Percentiles rank a stretch among this genome's conserved stretches.
Evolutionary conservation across 1,140 invertebrate genomes (phyloP).

Genomic region (Aphis gossypii): DNA sequence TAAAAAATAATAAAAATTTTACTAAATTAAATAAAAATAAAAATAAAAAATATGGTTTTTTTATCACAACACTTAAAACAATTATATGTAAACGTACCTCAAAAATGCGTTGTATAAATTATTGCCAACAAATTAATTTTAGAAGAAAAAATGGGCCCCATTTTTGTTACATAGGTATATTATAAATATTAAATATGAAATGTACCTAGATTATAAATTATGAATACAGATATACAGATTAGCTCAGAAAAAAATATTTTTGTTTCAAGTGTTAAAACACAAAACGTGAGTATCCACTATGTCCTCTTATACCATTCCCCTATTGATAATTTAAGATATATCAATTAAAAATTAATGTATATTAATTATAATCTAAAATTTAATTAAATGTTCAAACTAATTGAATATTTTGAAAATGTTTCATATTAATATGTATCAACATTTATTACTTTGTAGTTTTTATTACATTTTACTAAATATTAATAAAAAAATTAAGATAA

Average conservation of each 20-base stretch:
- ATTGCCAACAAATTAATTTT: background rate
- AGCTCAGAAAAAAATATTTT: background rate
- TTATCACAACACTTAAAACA: background rate
- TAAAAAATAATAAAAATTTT: no score
- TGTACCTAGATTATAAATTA: background rate
- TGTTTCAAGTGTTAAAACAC: background rate
- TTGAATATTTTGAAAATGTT: background rate
- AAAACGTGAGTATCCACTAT: background rate
- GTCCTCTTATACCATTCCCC: background rate
- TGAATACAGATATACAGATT: background rate
- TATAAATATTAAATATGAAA: background rate
- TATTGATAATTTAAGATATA: background rate
- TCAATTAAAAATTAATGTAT: background rate
- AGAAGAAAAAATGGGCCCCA: background rate
- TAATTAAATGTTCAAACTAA: background rate
- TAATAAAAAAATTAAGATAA: background rate
- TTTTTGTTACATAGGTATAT: background rate
- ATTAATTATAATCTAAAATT: background rate
- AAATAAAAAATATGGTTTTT: background rate
- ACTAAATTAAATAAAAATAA: background rate
- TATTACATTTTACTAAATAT: background rate
- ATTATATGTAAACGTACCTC: no score
- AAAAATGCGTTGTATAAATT: background rate
- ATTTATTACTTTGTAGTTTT: background rate
- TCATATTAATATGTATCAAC: background rate